phyloP scores from a whole-genome alignment of 1,140 invertebrate genomes.

The Melanaphis sacchari region DNA sequence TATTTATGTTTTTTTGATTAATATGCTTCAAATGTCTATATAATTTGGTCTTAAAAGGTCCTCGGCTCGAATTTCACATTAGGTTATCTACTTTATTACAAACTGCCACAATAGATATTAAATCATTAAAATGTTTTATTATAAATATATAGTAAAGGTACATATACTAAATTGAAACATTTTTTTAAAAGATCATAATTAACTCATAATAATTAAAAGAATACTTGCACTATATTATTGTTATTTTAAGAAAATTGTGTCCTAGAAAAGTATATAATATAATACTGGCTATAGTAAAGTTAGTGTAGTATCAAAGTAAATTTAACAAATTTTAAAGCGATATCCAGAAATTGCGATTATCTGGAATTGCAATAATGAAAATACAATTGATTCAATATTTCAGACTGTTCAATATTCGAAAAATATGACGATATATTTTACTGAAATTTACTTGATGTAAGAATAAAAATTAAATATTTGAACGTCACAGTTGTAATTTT shows the following conservation, averaged over 20 bases:
- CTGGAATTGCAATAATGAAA: not conserved
- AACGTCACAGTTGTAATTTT: too few relatives aligned
- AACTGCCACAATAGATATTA: not conserved
- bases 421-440: not conserved
- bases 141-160: not conserved
- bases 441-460: too few relatives aligned
- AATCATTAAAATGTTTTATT: not conserved
- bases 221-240: not conserved
- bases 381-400: not conserved
- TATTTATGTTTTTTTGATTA: not conserved
- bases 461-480: too few relatives aligned
- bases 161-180: too few relatives aligned
- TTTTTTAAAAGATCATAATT: too few relatives aligned
- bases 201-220: not conserved
- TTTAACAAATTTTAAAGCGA: not conserved
- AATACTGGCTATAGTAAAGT: not conserved
- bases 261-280: not conserved
- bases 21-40: constrained; percentile 11
- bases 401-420: not conserved
- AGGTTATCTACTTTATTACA: constrained; percentile 13
- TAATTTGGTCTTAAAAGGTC: not conserved
- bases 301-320: too few relatives aligned
- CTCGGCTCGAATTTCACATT: constrained; percentile 24
- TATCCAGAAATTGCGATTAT: not conserved
- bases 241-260: not conserved